Evolutionary conservation across 2,888 invertebrate species (phyloP), one percentile per base, ranked within the genome.

Genomic region (Hetaerina titia): DNA sequence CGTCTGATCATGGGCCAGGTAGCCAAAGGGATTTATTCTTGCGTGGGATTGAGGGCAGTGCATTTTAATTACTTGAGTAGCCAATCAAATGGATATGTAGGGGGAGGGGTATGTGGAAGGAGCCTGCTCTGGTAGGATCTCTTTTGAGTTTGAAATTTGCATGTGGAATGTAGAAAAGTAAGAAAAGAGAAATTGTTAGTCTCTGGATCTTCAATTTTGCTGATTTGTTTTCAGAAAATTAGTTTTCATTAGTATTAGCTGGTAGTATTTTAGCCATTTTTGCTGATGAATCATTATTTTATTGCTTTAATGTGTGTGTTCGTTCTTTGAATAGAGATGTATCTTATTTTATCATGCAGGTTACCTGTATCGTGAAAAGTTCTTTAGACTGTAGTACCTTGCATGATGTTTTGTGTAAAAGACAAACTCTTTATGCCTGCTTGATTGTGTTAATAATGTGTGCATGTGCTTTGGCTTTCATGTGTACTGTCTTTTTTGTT

Each of bases 1-100:
- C 98, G 96, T 98, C 98, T 89, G 98, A 98, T 96, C 97, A 97
- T 96, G 98, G 98, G 95, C 97, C 97, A 96, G 98, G 98, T 97
- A 97, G 92, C 92, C 92, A 69, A 60, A 56, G 69, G 56, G 92
- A 92, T 90, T 90, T 58, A n/a, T 56, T 74, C 8, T 92, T 69
- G 11, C 15, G 5, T 25, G 81, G 81, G 31, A 81, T 31, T 81
- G 13, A 7, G 25, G 25, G 25, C 11, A 13, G 5, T 81, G 11
- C 15, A 31, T 81, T 31, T 31, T 81, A n/a, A 69, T 31, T 15
- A 31, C 57, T 89, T 57, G 7, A 13, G 56, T 88, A 56, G 45
- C 15, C 45, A 45, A 19, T 45, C 56, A 19, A 31, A 56, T 88
- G 88, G 9, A 45, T 88, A 45, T 88, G 8, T 88, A 56, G 31